A percentile compares a stretch with the other conserved stretches of the same genome.
Conservation (phyloP, 2,888 invertebrate genomes). For the Drosophila kokeensis region DNA sequence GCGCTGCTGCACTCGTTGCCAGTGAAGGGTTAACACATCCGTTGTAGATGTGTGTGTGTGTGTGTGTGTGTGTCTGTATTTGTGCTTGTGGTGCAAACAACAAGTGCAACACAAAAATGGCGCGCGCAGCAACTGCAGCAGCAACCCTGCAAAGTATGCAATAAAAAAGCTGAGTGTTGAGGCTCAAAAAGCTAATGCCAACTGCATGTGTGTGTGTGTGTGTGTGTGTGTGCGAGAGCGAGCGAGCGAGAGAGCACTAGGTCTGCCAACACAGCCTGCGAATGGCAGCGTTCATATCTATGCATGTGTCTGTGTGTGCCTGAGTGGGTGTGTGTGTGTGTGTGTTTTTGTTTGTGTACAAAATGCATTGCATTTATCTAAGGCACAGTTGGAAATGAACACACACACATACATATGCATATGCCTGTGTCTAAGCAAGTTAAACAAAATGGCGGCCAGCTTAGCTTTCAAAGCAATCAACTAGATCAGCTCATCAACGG, state of each 20-base stretch:
- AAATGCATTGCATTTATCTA: conserved; percentile 23
- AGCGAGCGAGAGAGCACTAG: conserved; percentile 8
- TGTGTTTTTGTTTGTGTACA: conserved; percentile 15
- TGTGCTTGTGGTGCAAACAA: conserved; percentile 31
- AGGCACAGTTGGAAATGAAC: background rate
- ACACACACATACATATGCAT: background rate
- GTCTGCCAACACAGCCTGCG: conserved; percentile 19
- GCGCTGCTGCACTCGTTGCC: conserved; percentile 28
- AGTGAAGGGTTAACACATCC: conserved; percentile 28
- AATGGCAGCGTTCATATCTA: conserved; percentile 30
- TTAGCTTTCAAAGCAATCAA: background rate
- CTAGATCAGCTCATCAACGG: background rate
- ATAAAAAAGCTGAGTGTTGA: conserved; percentile 23
- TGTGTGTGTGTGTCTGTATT: background rate
- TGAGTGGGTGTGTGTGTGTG: background rate
- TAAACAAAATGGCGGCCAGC: background rate
- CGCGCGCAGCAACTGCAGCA: conserved; percentile 69
- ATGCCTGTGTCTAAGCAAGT: background rate
- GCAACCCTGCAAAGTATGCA: conserved; percentile 71
- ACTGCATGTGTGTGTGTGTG: conserved; percentile 1
- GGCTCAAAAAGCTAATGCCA: background rate
- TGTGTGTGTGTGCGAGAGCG: background rate
- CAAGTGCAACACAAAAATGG: conserved; percentile 71
- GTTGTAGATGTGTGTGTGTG: background rate
- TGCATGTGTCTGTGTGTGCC: conserved; percentile 12